Evolutionary conservation across 2,888 invertebrate species (phyloP).

Genomic region (Lasioglossum figueresi): DNA sequence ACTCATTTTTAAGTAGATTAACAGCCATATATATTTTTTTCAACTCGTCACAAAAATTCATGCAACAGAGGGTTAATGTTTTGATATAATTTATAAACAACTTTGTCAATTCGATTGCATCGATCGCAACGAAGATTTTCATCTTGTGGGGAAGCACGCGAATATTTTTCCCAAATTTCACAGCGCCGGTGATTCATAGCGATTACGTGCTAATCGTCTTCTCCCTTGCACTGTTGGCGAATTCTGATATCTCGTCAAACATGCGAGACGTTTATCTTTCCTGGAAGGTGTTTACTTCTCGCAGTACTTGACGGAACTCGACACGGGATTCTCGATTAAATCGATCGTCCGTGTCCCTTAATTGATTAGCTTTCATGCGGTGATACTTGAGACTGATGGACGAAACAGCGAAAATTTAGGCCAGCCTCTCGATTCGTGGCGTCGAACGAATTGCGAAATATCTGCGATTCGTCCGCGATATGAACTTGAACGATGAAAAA

Average conservation of each 20-base stretch:
- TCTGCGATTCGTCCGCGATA: background rate
- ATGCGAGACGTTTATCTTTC: constrained; percentile 38
- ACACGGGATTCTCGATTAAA: constrained; percentile 32
- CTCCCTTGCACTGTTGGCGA: background rate
- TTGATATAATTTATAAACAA: too few species aligned
- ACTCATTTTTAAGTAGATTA: too few species aligned
- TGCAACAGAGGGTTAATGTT: too few species aligned
- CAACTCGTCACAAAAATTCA: too few species aligned
- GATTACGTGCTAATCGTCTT: background rate
- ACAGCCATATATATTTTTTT: too few species aligned
- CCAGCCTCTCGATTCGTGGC: background rate
- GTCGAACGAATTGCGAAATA: background rate
- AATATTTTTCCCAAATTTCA: background rate
- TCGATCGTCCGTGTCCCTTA: constrained; percentile 25
- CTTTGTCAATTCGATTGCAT: too few species aligned
- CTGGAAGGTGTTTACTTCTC: constrained; percentile 22
- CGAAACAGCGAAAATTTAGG: constrained; percentile 5
- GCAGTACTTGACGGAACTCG: constrained; percentile 9
- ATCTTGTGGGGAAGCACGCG: background rate
- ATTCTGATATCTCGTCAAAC: constrained; percentile 20
- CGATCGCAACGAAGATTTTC: background rate
- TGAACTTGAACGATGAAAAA: background rate
- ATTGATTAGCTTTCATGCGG: constrained; percentile 40
- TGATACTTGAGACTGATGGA: constrained; percentile 11
- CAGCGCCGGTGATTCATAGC: background rate